These are phyloP conservation scores for Plagodis dolabraria DNA, from an alignment of 2,888 invertebrate genomes.

Conservation along the genomic window DNA sequence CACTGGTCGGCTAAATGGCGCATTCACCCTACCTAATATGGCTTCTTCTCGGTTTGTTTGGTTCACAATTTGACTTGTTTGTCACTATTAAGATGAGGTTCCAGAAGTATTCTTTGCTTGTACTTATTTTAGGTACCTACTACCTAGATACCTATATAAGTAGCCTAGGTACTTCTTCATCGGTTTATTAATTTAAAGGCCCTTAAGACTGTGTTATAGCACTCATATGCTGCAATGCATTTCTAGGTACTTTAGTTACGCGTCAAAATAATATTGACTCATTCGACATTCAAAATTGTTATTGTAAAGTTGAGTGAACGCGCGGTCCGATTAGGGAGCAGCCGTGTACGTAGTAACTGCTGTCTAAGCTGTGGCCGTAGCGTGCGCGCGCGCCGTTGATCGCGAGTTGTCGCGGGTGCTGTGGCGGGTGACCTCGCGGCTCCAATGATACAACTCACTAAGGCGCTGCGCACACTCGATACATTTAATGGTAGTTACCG, in stretches of 20 bases:
- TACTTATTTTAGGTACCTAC: too few species aligned
- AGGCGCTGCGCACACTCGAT: conserved; percentile 5
- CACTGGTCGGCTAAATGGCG: too few species aligned
- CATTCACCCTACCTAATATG: too few species aligned
- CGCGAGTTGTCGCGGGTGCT: conserved; percentile 7
- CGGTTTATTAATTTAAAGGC: too few species aligned
- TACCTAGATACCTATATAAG: too few species aligned
- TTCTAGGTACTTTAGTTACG: not conserved
- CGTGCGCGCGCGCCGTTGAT: conserved; percentile 7
- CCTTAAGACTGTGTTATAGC: too few species aligned
- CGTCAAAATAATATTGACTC: conserved; percentile 2
- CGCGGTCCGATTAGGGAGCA: conserved; percentile 21
- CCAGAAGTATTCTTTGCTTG: too few species aligned
- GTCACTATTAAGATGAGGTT: too few species aligned
- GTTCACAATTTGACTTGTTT: too few species aligned
- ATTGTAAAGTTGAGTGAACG: conserved; percentile 28
- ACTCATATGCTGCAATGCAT: not conserved
- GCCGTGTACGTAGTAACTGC: not conserved
- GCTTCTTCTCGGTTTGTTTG: too few species aligned
- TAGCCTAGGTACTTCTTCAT: too few species aligned
- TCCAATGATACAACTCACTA: conserved; percentile 6
- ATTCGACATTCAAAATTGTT: conserved; percentile 9
- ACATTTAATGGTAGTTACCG: not conserved
- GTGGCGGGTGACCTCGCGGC: conserved; percentile 22
- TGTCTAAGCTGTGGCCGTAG: not conserved